Percentiles rank a stretch among this genome's conserved stretches.
These are phyloP conservation scores for Polypedilum vanderplanki DNA, from an alignment of 1,140 invertebrate species.

Conservation along the genomic window DNA sequence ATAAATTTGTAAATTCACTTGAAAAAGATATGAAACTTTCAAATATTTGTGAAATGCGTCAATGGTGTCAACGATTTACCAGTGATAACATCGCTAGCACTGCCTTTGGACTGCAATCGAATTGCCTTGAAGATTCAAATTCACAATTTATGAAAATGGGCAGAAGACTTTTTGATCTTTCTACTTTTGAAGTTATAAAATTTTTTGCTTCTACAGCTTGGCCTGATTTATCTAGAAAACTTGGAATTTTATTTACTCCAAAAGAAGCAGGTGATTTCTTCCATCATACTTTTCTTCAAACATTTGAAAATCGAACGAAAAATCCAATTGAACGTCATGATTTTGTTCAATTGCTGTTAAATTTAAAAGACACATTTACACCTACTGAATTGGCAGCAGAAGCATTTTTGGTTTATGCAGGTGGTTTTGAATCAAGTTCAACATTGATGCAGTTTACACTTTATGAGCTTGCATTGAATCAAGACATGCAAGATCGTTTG, in stretches of 20 bases:
- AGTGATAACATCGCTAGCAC: constrained; percentile 51
- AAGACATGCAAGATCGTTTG: constrained; percentile 47
- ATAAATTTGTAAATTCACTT: constrained; percentile 42
- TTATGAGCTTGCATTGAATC: constrained; percentile 47
- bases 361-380: constrained; percentile 43
- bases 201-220: background rate
- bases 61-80: constrained; percentile 46
- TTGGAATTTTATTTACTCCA: background rate
- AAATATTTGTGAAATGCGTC: constrained; percentile 45
- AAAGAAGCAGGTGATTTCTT: background rate
- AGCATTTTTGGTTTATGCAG: constrained; percentile 42
- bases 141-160: constrained; percentile 41
- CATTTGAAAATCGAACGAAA: constrained; percentile 41
- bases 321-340: constrained; percentile 45
- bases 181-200: constrained; percentile 35
- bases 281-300: background rate
- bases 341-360: constrained; percentile 51
- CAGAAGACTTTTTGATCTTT: background rate
- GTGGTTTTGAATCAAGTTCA: constrained; percentile 50
- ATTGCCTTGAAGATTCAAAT: constrained; percentile 48
- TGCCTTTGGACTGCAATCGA: constrained; percentile 52
- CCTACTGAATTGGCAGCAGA: constrained; percentile 36
- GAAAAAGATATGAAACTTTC: constrained; percentile 31
- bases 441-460: constrained; percentile 42
- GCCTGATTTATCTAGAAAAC: background rate